These are phyloP conservation scores for Sacculina carcini DNA, from an alignment of 2,888 invertebrate species.

Conservation along the genomic window DNA sequence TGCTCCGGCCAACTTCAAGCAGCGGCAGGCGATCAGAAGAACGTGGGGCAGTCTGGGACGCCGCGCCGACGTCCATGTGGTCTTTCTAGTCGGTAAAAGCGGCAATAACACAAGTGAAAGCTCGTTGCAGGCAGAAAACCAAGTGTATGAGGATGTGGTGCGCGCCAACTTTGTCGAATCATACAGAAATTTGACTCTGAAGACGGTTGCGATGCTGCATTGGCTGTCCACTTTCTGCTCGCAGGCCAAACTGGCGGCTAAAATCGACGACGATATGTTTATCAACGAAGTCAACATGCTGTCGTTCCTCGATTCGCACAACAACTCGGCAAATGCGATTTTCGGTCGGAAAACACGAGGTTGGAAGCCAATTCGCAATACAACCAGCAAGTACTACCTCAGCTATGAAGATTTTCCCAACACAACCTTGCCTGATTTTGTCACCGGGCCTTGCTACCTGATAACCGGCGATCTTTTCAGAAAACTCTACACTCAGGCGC, in stretches of 20 bases:
- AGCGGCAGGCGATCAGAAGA: conserved; percentile 45
- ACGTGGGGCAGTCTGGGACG: conserved; percentile 50
- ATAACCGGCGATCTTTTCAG: conserved; percentile 44
- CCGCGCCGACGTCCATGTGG: conserved; percentile 32
- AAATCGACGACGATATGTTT: conserved; percentile 74
- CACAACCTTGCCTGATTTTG: conserved; percentile 56
- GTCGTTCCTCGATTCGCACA: conserved; percentile 29
- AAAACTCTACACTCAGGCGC: conserved; percentile 38
- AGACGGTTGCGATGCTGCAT: conserved; percentile 53
- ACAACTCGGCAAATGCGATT: conserved; percentile 24
- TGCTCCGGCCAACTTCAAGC: conserved; percentile 39
- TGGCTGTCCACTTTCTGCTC: conserved; percentile 53
- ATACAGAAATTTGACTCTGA: conserved; percentile 54
- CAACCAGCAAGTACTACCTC: conserved; percentile 65
- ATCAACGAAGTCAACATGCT: conserved; percentile 49
- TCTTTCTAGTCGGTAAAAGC: conserved; percentile 38
- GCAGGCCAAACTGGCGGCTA: conserved; percentile 42
- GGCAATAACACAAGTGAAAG: conserved; percentile 16
- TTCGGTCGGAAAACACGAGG: conserved; percentile 55
- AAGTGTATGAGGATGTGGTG: conserved; percentile 46
- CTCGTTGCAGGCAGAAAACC: conserved; percentile 30
- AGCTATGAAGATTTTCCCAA: conserved; percentile 46
- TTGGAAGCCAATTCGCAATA: conserved; percentile 61
- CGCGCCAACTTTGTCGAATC: conserved; percentile 45
- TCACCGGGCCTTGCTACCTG: conserved; percentile 78